Evolutionary conservation across 2,888 invertebrate genomes (phyloP).

Genomic region (Eucera pruinosa): DNA sequence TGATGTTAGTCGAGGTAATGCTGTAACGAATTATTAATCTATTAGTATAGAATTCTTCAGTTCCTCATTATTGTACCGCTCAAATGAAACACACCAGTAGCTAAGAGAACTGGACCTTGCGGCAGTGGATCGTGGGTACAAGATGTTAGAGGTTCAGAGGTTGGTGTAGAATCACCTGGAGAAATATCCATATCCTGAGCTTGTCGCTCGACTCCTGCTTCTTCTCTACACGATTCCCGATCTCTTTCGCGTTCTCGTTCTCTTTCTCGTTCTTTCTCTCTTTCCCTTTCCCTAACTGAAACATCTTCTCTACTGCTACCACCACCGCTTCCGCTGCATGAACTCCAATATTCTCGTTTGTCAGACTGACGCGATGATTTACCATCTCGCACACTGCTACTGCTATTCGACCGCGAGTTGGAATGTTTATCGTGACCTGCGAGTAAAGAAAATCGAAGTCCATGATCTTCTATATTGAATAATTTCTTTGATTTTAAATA

Average conservation of each 20-base stretch:
- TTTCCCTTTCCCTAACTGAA: constrained; percentile 78
- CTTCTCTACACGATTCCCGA: constrained; percentile 78
- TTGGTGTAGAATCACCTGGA: constrained; percentile 94
- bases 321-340: constrained; percentile 79
- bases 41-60: not conserved
- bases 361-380: constrained; percentile 83
- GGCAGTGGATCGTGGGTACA: constrained; percentile 86
- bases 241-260: constrained; percentile 82
- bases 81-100: constrained; percentile 84
- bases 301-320: constrained; percentile 79
- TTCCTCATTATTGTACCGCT: not conserved
- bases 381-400: constrained; percentile 83
- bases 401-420: constrained; percentile 87
- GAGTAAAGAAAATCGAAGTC: constrained; percentile 49
- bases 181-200: constrained; percentile 97
- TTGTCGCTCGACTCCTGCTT: constrained; percentile 83
- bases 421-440: constrained; percentile 91
- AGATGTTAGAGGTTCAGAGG: constrained; percentile 89
- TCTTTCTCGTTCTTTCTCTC: constrained; percentile 77
- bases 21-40: constrained; percentile 74
- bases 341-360: constrained; percentile 83
- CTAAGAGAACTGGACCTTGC: constrained; percentile 88
- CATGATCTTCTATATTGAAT: constrained; percentile 27
- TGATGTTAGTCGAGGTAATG: constrained; percentile 88
- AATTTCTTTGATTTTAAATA: not conserved